Percentiles rank a stretch among this genome's conserved stretches.
Conservation (phyloP, 2,888 invertebrate species). For the Cetonia aurata region DNA sequence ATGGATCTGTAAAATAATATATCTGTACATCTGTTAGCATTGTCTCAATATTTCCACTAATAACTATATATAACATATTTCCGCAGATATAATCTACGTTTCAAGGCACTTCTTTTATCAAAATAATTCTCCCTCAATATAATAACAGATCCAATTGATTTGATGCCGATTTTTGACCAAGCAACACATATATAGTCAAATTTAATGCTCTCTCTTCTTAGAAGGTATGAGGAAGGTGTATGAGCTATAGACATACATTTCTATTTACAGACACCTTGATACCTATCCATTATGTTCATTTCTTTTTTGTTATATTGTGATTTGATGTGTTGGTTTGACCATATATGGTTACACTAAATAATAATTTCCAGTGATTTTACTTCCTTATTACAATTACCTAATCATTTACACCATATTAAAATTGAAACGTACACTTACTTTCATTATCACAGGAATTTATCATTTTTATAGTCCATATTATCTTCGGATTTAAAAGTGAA, state of each 20-base stretch:
- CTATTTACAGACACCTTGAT: conserved; percentile 36
- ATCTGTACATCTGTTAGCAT: conserved; percentile 61
- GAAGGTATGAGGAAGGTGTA: conserved; percentile 26
- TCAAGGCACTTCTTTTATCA: conserved; percentile 60
- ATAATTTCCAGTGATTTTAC: conserved; percentile 32
- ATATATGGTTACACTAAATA: conserved; percentile 39
- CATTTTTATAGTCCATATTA: conserved; percentile 29
- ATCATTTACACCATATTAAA: not conserved
- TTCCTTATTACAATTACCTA: conserved; percentile 15
- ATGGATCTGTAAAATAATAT: conserved; percentile 65
- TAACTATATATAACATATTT: conserved; percentile 59
- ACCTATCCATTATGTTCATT: conserved; percentile 33
- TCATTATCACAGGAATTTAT: conserved; percentile 35
- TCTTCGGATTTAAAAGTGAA: conserved; percentile 10
- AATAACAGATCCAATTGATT: conserved; percentile 30
- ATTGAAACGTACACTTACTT: conserved; percentile 19
- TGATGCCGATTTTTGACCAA: conserved; percentile 29
- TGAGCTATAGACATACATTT: conserved; percentile 34
- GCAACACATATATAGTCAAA: conserved; percentile 41
- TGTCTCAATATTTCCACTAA: conserved; percentile 60
- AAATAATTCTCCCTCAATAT: conserved; percentile 40
- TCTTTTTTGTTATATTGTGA: conserved; percentile 14
- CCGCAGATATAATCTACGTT: conserved; percentile 55
- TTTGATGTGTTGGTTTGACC: conserved; percentile 14
- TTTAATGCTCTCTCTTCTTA: conserved; percentile 7